Base-by-base conservation (phyloP, 2,113 vertebrate genomes). In the Anoura caudifer region DNA sequence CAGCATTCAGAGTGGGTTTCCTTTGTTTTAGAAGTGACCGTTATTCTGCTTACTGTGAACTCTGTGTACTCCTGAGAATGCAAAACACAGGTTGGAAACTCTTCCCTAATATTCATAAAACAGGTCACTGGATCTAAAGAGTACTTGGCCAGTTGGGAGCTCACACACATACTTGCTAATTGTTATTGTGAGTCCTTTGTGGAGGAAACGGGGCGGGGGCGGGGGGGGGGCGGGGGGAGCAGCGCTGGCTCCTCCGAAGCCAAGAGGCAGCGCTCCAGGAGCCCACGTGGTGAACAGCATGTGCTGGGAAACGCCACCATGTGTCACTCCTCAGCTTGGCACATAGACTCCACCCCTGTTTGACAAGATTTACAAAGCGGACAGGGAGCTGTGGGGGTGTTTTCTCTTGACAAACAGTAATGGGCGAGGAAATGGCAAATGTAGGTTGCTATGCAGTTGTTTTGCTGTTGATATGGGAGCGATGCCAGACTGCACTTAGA, bases 181-280 rank as follows among this genome's bases (percentile, higher is more conserved):
- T 36, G 90, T 92, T 76, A 38, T 70, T 92, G 95, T 95, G 96
- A 97, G 98, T 98, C 97, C 97, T 98, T 96, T 97, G 98, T 98
- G 96, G 98, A 98, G 98, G 98, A 98, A 98, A 96, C 86, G 95
- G 81, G n/a, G n/a, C n/a, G n/a, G n/a, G n/a, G n/a, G n/a, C n/a
- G n/a, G n/a, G n/a, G n/a, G n/a, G n/a, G n/a, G 98, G 98, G 80
- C 96, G 95, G 98, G 98, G 97, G 63, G 92, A 61, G 97, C 96
- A 72, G 97, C 84, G 63, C 77, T 22, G 41, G 90, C 63, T 43
- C 79, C 65, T 41, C 73, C 0, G 31, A 26, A 75, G 90, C 94
- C 69, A 63, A 85, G 75, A 67, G 87, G 92, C 92, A 75, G 50
- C 0, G 7, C 65, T 77, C 91, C 95, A 91, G 84, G 52, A 87